These are phyloP conservation scores for Moxostoma hubbsi DNA, from an alignment of 2,797 vertebrate genomes.

Conservation along the genomic window DNA sequence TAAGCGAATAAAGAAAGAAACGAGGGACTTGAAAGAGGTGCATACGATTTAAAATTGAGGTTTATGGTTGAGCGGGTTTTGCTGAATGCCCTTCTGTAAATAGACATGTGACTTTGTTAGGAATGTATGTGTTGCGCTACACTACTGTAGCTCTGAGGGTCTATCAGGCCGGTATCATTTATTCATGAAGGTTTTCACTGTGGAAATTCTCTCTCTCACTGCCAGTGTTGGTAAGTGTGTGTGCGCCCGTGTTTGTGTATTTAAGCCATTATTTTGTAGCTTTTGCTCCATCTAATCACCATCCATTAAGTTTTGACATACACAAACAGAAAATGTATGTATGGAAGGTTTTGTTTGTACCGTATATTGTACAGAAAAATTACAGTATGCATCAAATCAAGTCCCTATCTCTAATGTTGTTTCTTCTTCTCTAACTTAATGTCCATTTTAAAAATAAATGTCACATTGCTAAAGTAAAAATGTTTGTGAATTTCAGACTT, in stretches of 20 bases:
- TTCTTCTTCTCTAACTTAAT: no score
- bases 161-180: slow-evolving; percentile 49
- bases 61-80: slow-evolving; percentile 53
- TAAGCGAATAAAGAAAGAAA: slow-evolving; percentile 30
- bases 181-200: slow-evolving; percentile 55
- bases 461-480: slow-evolving; percentile 47
- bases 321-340: no score
- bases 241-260: slow-evolving; percentile 30
- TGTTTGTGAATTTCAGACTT: slow-evolving; percentile 62
- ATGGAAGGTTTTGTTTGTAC: no score
- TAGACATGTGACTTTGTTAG: slow-evolving; percentile 41
- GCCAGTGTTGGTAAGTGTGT: neutral
- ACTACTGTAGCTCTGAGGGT: slow-evolving; percentile 39
- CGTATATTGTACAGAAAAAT: no score
- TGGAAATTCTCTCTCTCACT: slow-evolving; percentile 24
- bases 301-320: neutral
- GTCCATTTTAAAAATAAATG: neutral
- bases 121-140: slow-evolving; percentile 26
- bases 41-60: slow-evolving; percentile 47
- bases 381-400: no score
- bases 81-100: slow-evolving; percentile 53
- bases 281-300: neutral
- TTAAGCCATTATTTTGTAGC: neutral
- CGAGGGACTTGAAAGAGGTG: slow-evolving; percentile 24
- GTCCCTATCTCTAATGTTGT: no score